These are phyloP conservation scores for Upupa epops DNA, from an alignment of 2,113 vertebrate genomes.

Conservation along the genomic window DNA sequence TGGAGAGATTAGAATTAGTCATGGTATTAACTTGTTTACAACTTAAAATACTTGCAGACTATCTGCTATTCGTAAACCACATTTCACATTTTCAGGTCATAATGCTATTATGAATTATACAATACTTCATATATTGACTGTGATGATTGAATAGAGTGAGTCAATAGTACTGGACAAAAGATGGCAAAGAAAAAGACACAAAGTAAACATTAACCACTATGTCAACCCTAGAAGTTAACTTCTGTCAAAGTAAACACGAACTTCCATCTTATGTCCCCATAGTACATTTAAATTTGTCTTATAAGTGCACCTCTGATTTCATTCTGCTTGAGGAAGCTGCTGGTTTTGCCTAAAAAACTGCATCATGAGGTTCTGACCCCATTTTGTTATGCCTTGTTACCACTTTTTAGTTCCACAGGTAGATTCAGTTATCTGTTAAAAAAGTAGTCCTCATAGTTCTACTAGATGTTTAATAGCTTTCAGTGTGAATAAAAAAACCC, in stretches of 20 bases:
- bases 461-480: neutral
- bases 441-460: neutral
- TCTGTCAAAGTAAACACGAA: conserved; percentile 33
- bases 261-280: neutral
- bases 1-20: conserved; percentile 58
- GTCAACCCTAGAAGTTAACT: conserved; percentile 1
- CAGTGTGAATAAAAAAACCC: neutral
- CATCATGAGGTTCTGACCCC: neutral
- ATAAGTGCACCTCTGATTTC: neutral
- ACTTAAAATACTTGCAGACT: conserved; percentile 58
- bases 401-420: neutral
- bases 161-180: conserved; percentile 33
- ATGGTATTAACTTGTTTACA: conserved; percentile 22
- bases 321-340: neutral
- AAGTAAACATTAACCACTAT: conserved; percentile 36
- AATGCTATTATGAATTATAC: conserved; percentile 48
- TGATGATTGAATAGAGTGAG: conserved; percentile 12
- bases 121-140: conserved; percentile 55
- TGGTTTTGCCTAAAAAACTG: neutral
- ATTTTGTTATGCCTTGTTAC: neutral
- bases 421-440: neutral
- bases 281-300: neutral
- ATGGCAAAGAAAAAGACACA: conserved; percentile 28
- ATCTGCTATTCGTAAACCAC: conserved; percentile 63
- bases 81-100: conserved; percentile 64